Percentiles rank a stretch among this genome's conserved stretches.
Conservation (phyloP, 2,888 invertebrate genomes). For the Gymnosoma rotundatum region DNA sequence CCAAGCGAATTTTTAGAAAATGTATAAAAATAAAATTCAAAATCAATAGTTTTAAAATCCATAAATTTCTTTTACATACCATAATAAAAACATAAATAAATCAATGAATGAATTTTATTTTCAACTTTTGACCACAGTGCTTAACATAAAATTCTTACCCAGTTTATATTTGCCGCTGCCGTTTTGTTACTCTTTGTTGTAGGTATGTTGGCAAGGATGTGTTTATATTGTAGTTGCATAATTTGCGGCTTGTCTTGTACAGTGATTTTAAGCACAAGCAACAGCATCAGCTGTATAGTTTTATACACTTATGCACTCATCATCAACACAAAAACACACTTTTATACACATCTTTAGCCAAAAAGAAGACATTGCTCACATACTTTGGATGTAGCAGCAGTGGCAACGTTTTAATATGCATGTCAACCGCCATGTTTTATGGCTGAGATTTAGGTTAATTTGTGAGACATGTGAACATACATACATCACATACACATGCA, state of each 20-base stretch:
- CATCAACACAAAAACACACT: constrained; percentile 35
- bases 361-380: constrained; percentile 36
- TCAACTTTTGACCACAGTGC: neutral
- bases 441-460: constrained; percentile 76
- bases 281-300: constrained; percentile 63
- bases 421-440: constrained; percentile 74
- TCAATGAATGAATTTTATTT: too few relatives aligned
- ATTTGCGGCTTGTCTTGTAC: constrained; percentile 68
- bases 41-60: too few relatives aligned
- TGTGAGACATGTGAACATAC: constrained; percentile 71
- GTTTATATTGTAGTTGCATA: constrained; percentile 62
- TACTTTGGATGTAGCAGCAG: constrained; percentile 58
- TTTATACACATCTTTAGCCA: constrained; percentile 32
- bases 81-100: too few relatives aligned
- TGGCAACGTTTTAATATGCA: constrained; percentile 72
- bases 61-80: too few relatives aligned
- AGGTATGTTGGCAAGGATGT: constrained; percentile 41
- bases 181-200: constrained; percentile 16
- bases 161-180: constrained; percentile 10
- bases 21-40: too few relatives aligned
- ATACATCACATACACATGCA: constrained; percentile 29
- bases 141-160: too few relatives aligned
- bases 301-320: constrained; percentile 53
- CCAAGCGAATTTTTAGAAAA: too few relatives aligned
- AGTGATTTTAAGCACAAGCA: constrained; percentile 61